Evolutionary conservation across 2,888 invertebrate species (phyloP), one percentile per base, ranked within the genome.

Genomic region (Phalera bucephala): DNA sequence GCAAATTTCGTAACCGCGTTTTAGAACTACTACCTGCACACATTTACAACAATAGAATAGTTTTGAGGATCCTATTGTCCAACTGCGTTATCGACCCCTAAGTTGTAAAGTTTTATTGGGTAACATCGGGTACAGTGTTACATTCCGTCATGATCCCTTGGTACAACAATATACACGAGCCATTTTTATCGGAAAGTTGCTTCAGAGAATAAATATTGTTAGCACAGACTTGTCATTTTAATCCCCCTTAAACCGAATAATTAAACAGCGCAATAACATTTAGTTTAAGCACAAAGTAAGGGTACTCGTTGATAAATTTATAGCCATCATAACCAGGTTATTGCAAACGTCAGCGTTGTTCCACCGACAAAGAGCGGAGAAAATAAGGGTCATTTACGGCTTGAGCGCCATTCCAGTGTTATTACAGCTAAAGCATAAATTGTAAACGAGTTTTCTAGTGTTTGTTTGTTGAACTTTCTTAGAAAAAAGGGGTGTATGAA

Each of bases 1-100:
- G 46, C 71, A 81, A 80, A 83, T 52, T 53, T 77, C 54, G 40
- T 42, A 54, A 72, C 62, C 64, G 83, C 58, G 87, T 71, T 85
- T 49, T 49, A 84, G 79, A 48, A 71, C 68, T 69, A 60, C 73
- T 82, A 45, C 68, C 67, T 65, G 75, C 68, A 61, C 62, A 59
- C 31, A 40, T 67, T 51, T 36, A 42, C 59, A 56, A 62, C 55
- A 60, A 61, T 52, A 53, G 54, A 65, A 52, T 48, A 52, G 34
- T 52, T 45, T 54, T 48, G 62, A 59, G 56, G 31, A 29, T 11
- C 8, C 55, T 64, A 68, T 77, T 75, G 74, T 74, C 52, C 4
- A 27, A 44, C 41, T 26, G 27, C 31, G 32, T 12, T 54, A 52
- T 48, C 39, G 19, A 28, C 20, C 33, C 37, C 37, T 9, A 15